These are phyloP conservation scores for Elymnias hypermnestra DNA, from an alignment of 1,140 invertebrate species.

Conservation along the genomic window DNA sequence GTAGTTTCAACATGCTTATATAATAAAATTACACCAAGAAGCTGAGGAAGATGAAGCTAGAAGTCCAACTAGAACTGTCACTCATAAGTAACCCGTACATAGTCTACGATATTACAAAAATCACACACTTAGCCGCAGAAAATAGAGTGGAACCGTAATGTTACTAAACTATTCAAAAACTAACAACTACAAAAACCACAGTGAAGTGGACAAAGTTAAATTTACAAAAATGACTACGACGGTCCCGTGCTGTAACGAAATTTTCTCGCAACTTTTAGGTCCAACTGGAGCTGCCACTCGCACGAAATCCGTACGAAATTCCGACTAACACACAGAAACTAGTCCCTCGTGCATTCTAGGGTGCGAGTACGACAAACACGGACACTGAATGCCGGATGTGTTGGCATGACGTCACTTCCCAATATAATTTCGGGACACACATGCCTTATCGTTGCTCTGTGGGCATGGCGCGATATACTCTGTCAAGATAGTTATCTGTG, in stretches of 20 bases:
- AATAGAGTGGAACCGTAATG: background rate
- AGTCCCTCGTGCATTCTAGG: constrained; percentile 8
- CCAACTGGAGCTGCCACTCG: background rate
- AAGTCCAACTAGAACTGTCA: too few species aligned
- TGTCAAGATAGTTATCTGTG: too few species aligned
- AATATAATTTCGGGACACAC: too few species aligned
- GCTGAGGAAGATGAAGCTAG: too few species aligned
- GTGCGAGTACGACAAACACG: constrained; percentile 4
- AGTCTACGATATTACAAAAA: too few species aligned
- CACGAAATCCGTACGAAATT: background rate
- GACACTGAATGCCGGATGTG: background rate
- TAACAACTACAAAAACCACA: background rate
- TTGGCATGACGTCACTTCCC: too few species aligned
- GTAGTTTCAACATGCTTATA: too few species aligned
- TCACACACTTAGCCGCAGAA: too few species aligned
- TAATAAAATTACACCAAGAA: too few species aligned
- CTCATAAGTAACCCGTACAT: too few species aligned
- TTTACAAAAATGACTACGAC: constrained; percentile 2
- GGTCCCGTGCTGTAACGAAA: background rate
- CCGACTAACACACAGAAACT: background rate
- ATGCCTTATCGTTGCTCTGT: too few species aligned
- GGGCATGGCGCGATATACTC: too few species aligned
- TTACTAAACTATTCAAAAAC: background rate
- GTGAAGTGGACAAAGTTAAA: background rate
- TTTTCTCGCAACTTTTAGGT: background rate